These are phyloP conservation scores for Xiphorhynchus elegans DNA, from an alignment of 2,113 vertebrate species.

Conservation along the genomic window DNA sequence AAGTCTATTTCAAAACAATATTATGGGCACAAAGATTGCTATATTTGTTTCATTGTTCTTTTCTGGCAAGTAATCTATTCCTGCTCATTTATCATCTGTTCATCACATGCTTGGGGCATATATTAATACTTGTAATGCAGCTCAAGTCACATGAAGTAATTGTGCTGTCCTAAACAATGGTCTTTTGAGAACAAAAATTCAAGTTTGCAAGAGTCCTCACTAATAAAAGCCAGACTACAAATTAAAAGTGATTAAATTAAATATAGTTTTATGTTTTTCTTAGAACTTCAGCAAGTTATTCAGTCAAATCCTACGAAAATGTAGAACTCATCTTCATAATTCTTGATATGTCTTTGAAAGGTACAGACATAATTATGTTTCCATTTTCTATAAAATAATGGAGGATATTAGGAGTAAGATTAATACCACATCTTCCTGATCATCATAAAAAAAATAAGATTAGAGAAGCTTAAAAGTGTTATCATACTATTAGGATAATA, in stretches of 20 bases:
- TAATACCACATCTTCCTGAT: neutral
- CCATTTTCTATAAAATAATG: neutral
- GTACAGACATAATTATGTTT: neutral
- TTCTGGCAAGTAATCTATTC: neutral
- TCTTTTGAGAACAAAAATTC: neutral
- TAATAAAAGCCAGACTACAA: neutral
- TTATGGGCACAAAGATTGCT: neutral
- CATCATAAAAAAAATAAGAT: neutral
- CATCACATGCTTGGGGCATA: neutral
- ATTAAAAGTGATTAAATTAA: neutral
- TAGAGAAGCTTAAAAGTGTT: neutral
- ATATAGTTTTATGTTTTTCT: neutral
- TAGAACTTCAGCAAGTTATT: neutral
- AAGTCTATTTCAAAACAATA: neutral
- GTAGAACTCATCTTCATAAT: neutral
- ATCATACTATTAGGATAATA: neutral
- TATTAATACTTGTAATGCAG: neutral
- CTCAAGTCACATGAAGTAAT: slow-evolving; percentile 16
- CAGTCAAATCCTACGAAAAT: neutral
- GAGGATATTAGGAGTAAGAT: neutral
- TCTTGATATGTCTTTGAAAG: neutral
- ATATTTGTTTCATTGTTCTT: neutral
- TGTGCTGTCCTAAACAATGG: neutral
- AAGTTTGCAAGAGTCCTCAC: neutral
- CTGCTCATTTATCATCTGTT: neutral